Evolutionary conservation across 2,888 invertebrate species (phyloP).

Genomic region (Drosophila helvetica): DNA sequence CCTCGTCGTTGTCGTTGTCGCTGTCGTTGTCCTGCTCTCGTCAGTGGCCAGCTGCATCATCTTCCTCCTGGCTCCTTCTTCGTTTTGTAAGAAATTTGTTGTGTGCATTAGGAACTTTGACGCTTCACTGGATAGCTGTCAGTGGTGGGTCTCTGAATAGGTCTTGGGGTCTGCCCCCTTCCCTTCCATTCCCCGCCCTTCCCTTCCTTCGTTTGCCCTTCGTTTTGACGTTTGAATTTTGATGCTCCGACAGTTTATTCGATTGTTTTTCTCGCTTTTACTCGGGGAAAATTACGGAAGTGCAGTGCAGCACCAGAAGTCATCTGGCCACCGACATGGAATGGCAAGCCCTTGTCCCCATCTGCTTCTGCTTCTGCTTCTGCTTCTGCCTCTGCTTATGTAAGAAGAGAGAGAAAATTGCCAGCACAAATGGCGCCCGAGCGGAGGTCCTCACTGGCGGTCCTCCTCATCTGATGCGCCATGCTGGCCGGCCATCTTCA

Average conservation of each 20-base stretch:
- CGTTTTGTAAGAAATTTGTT: constrained; percentile 77
- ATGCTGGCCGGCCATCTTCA: constrained; percentile 78
- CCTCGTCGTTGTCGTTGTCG: constrained; percentile 27
- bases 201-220: constrained; percentile 44
- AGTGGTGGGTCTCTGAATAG: constrained; percentile 57
- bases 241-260: constrained; percentile 80
- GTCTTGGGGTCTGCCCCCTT: constrained; percentile 8
- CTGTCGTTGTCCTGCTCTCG: constrained; percentile 46
- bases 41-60: constrained; percentile 55
- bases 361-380: too few relatives aligned
- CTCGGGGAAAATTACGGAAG: constrained; percentile 75
- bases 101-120: constrained; percentile 82
- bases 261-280: constrained; percentile 80
- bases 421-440: constrained; percentile 72
- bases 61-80: constrained; percentile 9
- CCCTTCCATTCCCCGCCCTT: not conserved
- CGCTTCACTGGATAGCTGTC: constrained; percentile 81
- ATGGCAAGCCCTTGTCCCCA: constrained; percentile 28
- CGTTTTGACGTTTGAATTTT: constrained; percentile 81
- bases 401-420: constrained; percentile 74
- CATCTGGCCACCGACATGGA: constrained; percentile 33
- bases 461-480: constrained; percentile 56
- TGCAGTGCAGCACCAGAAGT: constrained; percentile 71
- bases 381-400: constrained; percentile 66
- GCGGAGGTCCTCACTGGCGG: constrained; percentile 12